phyloP scores from a whole-genome alignment of 2,797 vertebrate species.

The Echeneis naucrates region DNA sequence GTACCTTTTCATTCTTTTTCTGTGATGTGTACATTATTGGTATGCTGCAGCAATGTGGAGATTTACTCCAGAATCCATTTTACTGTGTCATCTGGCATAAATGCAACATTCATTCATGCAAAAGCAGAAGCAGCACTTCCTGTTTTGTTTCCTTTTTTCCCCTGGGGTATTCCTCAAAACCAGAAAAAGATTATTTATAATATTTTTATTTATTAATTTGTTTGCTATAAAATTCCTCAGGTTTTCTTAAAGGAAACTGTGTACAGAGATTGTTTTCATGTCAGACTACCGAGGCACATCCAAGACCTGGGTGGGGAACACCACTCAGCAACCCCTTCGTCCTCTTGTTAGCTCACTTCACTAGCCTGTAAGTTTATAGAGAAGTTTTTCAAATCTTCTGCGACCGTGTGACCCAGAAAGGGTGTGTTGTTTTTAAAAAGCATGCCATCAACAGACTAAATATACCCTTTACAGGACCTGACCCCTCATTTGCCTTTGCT shows the following conservation, averaged over 20 bases:
- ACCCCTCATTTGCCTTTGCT: conserved; percentile 87
- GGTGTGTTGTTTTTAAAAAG: conserved; percentile 82
- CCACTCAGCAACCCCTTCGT: conserved; percentile 60
- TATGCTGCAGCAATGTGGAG: background rate
- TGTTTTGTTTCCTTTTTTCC: too few species aligned
- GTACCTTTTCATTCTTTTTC: background rate
- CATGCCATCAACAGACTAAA: conserved; percentile 82
- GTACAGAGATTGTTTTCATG: conserved; percentile 76
- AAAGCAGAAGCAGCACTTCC: too few species aligned
- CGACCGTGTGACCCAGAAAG: conserved; percentile 75
- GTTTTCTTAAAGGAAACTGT: conserved; percentile 60
- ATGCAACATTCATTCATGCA: background rate
- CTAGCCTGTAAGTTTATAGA: conserved; percentile 73
- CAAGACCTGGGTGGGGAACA: conserved; percentile 52
- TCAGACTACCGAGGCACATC: conserved; percentile 58
- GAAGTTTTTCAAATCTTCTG: conserved; percentile 70
- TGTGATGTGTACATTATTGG: too few species aligned
- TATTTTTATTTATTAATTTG: conserved; percentile 42
- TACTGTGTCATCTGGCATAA: background rate
- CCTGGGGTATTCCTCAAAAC: conserved; percentile 17
- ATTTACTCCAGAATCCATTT: background rate
- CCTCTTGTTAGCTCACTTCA: conserved; percentile 57
- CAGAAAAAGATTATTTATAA: too few species aligned
- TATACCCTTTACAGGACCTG: conserved; percentile 86
- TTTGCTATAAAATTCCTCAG: conserved; percentile 51